These are phyloP conservation scores for Lepus timidus DNA, from an alignment of 2,113 vertebrate genomes.

Conservation along the genomic window DNA sequence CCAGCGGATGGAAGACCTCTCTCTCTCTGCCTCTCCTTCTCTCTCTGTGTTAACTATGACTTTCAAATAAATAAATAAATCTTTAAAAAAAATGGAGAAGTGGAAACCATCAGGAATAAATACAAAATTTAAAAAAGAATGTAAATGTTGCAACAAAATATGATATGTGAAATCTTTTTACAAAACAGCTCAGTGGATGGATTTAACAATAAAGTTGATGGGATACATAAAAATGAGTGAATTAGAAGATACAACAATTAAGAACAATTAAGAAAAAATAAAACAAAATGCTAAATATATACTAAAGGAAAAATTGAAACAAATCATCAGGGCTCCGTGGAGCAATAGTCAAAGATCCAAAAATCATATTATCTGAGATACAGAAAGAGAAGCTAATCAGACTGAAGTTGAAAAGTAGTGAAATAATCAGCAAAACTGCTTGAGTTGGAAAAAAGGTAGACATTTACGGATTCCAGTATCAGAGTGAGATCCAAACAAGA, in stretches of 20 bases:
- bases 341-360: background rate
- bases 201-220: background rate
- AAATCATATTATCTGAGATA: background rate
- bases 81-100: background rate
- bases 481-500: background rate
- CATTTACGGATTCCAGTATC: background rate
- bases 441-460: background rate
- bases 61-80: too few relatives aligned
- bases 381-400: background rate
- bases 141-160: background rate
- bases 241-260: background rate
- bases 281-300: too few relatives aligned
- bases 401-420: background rate
- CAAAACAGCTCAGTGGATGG: background rate
- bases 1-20: too few relatives aligned
- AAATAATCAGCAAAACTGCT: background rate
- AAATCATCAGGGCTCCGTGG: fast-evolving
- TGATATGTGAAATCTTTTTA: background rate
- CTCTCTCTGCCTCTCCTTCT: too few relatives aligned
- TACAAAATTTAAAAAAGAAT: background rate
- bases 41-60: too few relatives aligned
- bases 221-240: background rate
- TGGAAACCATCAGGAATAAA: background rate
- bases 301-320: background rate
- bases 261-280: background rate